Conservation (phyloP, 2,797 vertebrate species). For the Phylloscopus collybita region DNA sequence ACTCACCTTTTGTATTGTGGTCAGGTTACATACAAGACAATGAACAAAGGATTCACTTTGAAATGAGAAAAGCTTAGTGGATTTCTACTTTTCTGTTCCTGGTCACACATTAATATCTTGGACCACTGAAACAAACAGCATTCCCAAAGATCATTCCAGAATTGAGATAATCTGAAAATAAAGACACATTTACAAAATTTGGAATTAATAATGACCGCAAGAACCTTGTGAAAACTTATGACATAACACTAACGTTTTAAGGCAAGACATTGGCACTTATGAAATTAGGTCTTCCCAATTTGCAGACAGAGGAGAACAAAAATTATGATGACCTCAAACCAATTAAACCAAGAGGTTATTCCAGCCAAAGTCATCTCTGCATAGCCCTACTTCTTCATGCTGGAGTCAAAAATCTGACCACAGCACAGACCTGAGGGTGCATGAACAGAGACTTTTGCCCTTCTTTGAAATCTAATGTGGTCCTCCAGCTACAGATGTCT, state of each 20-base stretch:
- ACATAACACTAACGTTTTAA: background rate
- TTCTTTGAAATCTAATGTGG: background rate
- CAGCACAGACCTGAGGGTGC: background rate
- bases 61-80: background rate
- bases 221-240: background rate
- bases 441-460: background rate
- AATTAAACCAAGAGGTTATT: background rate
- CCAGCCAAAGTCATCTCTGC: background rate
- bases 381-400: rapidly evolving
- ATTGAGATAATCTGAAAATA: background rate
- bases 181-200: background rate
- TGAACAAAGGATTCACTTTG: background rate
- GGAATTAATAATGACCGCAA: background rate
- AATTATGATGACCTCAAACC: background rate
- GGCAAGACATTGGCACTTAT: background rate
- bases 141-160: background rate
- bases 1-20: background rate
- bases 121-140: background rate
- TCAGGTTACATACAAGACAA: background rate
- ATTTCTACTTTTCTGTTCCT: background rate
- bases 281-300: background rate
- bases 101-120: background rate
- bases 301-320: rapidly evolving
- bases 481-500: background rate
- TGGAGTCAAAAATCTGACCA: background rate